Conservation (phyloP, 2,888 invertebrate genomes). For the Drosophila suboccidentalis region DNA sequence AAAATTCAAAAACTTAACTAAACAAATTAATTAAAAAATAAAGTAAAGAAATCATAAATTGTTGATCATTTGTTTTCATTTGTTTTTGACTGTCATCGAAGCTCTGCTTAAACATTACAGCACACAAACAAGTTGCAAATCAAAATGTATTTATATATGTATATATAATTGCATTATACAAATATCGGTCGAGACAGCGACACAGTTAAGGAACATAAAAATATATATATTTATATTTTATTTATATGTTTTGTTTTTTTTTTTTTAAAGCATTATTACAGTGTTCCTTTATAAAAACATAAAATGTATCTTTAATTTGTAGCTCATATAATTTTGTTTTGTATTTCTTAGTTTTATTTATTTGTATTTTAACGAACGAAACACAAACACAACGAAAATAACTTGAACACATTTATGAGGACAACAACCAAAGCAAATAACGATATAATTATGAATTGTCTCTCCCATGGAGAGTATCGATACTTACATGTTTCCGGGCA, state of each 20-base stretch:
- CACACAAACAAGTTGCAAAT: constrained; percentile 72
- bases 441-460: constrained; percentile 68
- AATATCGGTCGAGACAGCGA: constrained; percentile 63
- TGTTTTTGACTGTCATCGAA: constrained; percentile 80
- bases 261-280: constrained; percentile 46
- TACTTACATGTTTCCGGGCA: constrained; percentile 67
- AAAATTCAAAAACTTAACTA: constrained; percentile 16
- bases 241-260: constrained; percentile 7
- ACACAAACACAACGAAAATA: constrained; percentile 75
- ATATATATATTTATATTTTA: constrained; percentile 5
- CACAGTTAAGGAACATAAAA: constrained; percentile 47
- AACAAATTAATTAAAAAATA: constrained; percentile 6
- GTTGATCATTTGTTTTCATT: constrained; percentile 62
- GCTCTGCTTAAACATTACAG: constrained; percentile 84
- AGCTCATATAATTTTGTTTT: constrained; percentile 15
- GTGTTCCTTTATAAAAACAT: constrained; percentile 36
- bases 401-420: constrained; percentile 76
- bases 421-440: constrained; percentile 79
- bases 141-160: constrained; percentile 42
- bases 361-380: constrained; percentile 46
- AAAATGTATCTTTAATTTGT: constrained; percentile 26
- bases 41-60: constrained; percentile 38
- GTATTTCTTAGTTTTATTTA: constrained; percentile 14
- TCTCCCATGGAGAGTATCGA: constrained; percentile 48
- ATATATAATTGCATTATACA: constrained; percentile 50